Evolutionary conservation across 2,888 invertebrate species (phyloP).

Genomic region (Lithophane leautieri): DNA sequence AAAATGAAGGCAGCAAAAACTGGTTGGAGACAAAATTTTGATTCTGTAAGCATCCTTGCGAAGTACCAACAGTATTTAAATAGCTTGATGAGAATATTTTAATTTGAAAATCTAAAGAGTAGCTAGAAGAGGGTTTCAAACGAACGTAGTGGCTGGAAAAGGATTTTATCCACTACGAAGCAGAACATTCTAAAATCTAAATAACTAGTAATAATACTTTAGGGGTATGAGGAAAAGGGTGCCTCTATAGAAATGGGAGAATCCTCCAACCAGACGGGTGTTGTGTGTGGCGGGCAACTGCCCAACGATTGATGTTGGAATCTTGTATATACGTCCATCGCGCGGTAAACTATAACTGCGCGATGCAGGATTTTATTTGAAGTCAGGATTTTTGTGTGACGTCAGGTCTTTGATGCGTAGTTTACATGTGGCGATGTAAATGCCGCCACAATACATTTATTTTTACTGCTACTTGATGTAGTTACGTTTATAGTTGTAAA

Average conservation of each 20-base stretch:
- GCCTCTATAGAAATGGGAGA: too few relatives aligned
- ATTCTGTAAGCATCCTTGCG: background rate
- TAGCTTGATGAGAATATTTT: conserved; percentile 36
- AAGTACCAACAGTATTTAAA: conserved; percentile 13
- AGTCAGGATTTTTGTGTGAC: too few relatives aligned
- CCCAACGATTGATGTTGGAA: too few relatives aligned
- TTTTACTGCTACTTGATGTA: background rate
- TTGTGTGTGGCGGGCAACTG: too few relatives aligned
- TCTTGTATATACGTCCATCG: too few relatives aligned
- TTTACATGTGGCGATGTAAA: too few relatives aligned
- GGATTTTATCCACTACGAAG: background rate
- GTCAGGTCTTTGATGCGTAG: too few relatives aligned
- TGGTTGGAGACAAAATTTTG: conserved; percentile 9
- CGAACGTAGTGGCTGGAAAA: background rate
- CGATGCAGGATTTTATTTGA: too few relatives aligned
- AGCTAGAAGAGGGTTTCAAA: background rate
- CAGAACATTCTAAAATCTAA: background rate
- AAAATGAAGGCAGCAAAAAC: conserved; percentile 19
- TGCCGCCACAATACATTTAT: background rate
- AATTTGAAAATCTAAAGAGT: conserved; percentile 15
- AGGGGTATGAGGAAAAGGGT: too few relatives aligned
- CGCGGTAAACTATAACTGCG: too few relatives aligned
- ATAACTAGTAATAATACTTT: background rate
- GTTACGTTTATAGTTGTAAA: too few relatives aligned
- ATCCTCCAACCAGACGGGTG: too few relatives aligned